Evolutionary conservation across 2,888 invertebrate species (phyloP).

Genomic region (Athripsodes cinereus): DNA sequence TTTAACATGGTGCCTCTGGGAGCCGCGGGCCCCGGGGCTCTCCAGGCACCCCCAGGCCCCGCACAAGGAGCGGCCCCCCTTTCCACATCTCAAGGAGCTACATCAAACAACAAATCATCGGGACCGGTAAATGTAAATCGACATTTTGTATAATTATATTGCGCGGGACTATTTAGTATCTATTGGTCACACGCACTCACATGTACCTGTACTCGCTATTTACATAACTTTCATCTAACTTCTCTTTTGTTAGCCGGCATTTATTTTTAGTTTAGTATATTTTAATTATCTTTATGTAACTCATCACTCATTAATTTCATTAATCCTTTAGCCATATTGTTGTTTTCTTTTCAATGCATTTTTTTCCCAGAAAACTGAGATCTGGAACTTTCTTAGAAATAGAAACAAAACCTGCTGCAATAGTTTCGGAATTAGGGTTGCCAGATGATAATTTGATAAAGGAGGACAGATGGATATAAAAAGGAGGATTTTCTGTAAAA

Average conservation of each 20-base stretch:
- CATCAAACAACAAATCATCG: conserved; percentile 49
- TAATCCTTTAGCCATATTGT: too few relatives aligned
- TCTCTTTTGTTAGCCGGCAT: conserved; percentile 8
- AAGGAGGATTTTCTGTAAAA: too few relatives aligned
- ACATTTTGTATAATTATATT: conserved; percentile 31
- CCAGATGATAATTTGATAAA: too few relatives aligned
- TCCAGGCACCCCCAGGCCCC: conserved; percentile 46
- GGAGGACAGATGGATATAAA: too few relatives aligned
- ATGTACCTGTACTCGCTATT: conserved; percentile 19
- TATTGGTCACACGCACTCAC: conserved; percentile 32
- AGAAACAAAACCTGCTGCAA: too few relatives aligned
- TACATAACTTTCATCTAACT: conserved; percentile 20
- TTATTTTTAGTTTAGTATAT: neutral
- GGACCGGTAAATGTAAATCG: conserved; percentile 40
- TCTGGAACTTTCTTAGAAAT: too few relatives aligned
- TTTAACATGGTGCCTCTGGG: conserved; percentile 68
- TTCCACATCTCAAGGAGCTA: conserved; percentile 42
- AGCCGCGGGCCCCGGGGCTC: conserved; percentile 50
- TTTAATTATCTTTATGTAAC: neutral
- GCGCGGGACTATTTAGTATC: conserved; percentile 37
- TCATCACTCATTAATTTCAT: too few relatives aligned
- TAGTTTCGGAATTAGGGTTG: too few relatives aligned
- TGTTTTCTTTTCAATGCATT: too few relatives aligned
- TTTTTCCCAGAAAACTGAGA: too few relatives aligned
- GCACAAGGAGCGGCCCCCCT: conserved; percentile 46